phyloP scores from a whole-genome alignment of 2,888 invertebrate species.

The Argyresthia goedartella region DNA sequence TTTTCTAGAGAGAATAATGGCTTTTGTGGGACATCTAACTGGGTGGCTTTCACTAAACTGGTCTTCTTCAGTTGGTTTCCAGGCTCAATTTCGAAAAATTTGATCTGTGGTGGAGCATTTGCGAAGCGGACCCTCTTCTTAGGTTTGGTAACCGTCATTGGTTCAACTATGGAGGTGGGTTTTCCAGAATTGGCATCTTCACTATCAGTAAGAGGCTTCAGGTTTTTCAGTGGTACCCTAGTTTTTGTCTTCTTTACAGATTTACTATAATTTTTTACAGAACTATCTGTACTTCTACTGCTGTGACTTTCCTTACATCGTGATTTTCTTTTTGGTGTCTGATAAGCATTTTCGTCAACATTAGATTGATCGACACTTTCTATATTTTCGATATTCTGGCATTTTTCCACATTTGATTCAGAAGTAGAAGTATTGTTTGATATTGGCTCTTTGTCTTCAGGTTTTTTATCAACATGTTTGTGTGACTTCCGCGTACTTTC shows the following conservation, averaged over 20 bases:
- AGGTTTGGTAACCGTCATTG: slow-evolving; percentile 26
- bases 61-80: slow-evolving; percentile 51
- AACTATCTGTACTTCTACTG: neutral
- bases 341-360: neutral
- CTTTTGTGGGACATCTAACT: slow-evolving; percentile 32
- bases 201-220: slow-evolving; percentile 30
- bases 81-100: slow-evolving; percentile 44
- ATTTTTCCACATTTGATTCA: neutral
- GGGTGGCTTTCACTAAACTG: slow-evolving; percentile 33
- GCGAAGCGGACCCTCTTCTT: slow-evolving; percentile 48
- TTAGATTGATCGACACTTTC: neutral
- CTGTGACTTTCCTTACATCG: neutral
- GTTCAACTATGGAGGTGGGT: slow-evolving; percentile 41
- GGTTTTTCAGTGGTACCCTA: slow-evolving; percentile 31
- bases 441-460: slow-evolving; percentile 1
- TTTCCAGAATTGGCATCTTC: slow-evolving; percentile 30
- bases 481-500: slow-evolving; percentile 11
- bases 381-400: slow-evolving; percentile 6
- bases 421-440: slow-evolving; percentile 3
- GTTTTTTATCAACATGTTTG: slow-evolving; percentile 7
- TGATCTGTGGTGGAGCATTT: slow-evolving; percentile 26
- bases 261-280: neutral
- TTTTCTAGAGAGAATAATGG: slow-evolving; percentile 47
- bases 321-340: neutral
- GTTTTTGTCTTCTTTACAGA: slow-evolving; percentile 10